Evolutionary conservation across 2,888 invertebrate genomes (phyloP).

Genomic region (Himalopsyche tibetana): DNA sequence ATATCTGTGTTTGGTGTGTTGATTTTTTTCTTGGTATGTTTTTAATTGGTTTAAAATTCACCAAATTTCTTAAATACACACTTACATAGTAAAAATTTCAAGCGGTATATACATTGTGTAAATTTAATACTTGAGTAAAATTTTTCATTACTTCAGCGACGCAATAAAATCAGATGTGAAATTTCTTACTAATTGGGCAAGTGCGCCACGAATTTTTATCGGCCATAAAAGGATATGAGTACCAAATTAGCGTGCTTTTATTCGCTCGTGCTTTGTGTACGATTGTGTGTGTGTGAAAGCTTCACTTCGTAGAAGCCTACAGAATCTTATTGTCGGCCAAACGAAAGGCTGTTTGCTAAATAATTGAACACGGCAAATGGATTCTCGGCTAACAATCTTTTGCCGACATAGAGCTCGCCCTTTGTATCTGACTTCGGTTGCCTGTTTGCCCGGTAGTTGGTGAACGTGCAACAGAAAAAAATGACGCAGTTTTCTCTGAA

Average conservation of each 20-base stretch:
- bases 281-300: not conserved
- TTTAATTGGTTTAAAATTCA: too few species aligned
- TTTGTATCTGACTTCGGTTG: not conserved
- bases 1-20: too few species aligned
- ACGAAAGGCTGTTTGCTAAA: slow-evolving; percentile 31
- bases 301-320: slow-evolving; percentile 11
- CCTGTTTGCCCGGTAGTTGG: not conserved
- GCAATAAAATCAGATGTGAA: slow-evolving; percentile 25
- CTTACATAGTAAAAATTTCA: too few species aligned
- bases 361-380: slow-evolving; percentile 31
- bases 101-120: too few species aligned
- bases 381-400: slow-evolving; percentile 24
- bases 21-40: too few species aligned
- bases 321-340: slow-evolving; percentile 27
- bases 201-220: slow-evolving; percentile 31
- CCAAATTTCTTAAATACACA: too few species aligned
- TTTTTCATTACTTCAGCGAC: slow-evolving; percentile 4
- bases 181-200: not conserved
- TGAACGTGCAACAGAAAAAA: slow-evolving; percentile 13
- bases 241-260: slow-evolving; percentile 1
- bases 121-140: slow-evolving; percentile 23
- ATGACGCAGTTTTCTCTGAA: not conserved
- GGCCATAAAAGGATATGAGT: slow-evolving; percentile 34
- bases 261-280: slow-evolving; percentile 11
- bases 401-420: not conserved